phyloP scores from a whole-genome alignment of 2,113 vertebrate genomes.

The Mugil cephalus region DNA sequence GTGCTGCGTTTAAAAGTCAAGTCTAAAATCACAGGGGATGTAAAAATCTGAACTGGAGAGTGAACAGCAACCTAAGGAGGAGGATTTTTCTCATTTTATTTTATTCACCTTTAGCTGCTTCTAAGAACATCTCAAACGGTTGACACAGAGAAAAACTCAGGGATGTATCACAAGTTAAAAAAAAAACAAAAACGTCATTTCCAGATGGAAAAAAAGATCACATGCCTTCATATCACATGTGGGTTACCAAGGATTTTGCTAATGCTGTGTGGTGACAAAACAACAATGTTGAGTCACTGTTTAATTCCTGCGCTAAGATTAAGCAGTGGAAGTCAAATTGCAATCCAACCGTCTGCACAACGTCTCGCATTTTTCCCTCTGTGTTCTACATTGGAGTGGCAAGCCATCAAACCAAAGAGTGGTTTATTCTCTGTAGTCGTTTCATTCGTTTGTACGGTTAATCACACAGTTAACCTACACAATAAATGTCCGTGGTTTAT shows the following conservation, averaged over 20 bases:
- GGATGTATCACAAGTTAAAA: too few species aligned
- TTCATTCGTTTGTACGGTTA: too few species aligned
- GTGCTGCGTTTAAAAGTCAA: slow-evolving; percentile 10
- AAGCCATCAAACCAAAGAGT: too few species aligned
- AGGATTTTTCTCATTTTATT: neutral
- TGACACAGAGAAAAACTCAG: neutral
- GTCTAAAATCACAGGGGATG: slow-evolving; percentile 10
- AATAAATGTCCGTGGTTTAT: too few species aligned
- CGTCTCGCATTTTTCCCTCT: too few species aligned
- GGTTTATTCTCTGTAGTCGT: too few species aligned
- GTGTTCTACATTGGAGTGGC: too few species aligned
- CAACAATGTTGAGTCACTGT: slow-evolving; percentile 21
- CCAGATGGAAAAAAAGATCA: too few species aligned
- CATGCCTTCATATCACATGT: neutral
- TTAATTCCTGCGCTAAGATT: neutral
- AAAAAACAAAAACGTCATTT: too few species aligned
- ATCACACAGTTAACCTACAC: too few species aligned
- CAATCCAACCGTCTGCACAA: neutral
- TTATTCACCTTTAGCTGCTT: neutral
- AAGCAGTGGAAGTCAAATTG: neutral
- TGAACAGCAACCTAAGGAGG: neutral
- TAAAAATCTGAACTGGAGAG: neutral
- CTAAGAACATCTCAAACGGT: neutral
- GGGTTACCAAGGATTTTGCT: neutral
- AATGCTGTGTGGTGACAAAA: neutral